Base-by-base conservation (phyloP, 2,797 vertebrate species). In the Hypotaenidia okinawae region DNA sequence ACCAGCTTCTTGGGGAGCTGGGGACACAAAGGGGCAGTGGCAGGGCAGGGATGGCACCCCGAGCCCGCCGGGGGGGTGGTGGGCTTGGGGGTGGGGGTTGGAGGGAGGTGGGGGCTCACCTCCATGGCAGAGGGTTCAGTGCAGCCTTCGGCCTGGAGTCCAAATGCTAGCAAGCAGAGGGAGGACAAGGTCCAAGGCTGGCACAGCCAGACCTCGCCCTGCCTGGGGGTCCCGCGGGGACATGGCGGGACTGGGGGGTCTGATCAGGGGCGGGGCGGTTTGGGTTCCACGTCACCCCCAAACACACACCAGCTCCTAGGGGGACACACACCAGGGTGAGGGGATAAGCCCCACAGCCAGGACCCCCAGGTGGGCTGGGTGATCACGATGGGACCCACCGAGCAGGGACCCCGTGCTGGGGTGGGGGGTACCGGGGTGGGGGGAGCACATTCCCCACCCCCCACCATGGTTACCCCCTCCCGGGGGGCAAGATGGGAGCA, bases 1-100 rank as follows among this genome's bases (percentile, higher is more conserved):
- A 99, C 89, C 96, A 99, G 89, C 93, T 99, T 99, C 96, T 97
- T 98, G 80, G 98, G 98, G 57, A 90, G 93, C 98, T 98, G 93
- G 5, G 2, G 24, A 73, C 7, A 33, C 63, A 19, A 4, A 3
- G 47, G 6, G 62, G 54, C 16, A 43, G 33, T 3, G 5, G 43
- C 21, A 22, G 15, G 4, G n/a, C 2, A 5, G 63, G 32, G 43
- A 5, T 1, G 55, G 32, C 35, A 41, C 24, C 41, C 43, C 23
- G 11, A 33, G 3, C 35, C 23, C 1, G 12, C 2, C 12, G 45
- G 3, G 39, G 1, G 14, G 9, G 4, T 19, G 6, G 9, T 18
- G 17, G 39, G 5, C 49, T 18, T 43, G 41, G 41, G 41, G 41
- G 7, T 43, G 41, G 41, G 41, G 41, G 16, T 43, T 43, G 41